Conservation (phyloP, 1,140 invertebrate genomes). For the Magallana ariakensis region DNA sequence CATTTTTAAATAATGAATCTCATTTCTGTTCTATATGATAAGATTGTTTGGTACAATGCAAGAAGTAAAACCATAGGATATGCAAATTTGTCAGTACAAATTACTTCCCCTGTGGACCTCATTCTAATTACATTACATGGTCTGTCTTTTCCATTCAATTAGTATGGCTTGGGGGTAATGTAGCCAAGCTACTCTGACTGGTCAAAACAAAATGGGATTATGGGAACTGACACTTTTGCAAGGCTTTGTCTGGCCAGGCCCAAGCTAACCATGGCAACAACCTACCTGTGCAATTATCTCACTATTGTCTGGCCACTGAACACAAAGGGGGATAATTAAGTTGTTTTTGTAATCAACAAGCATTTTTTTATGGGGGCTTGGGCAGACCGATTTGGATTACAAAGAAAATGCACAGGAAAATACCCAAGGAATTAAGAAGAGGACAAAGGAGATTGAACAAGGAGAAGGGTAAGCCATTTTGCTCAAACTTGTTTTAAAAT, state of each 20-base stretch:
- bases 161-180: slow-evolving; percentile 25
- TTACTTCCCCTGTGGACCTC: background rate
- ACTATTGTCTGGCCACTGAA: slow-evolving; percentile 1
- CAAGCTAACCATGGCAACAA: slow-evolving; percentile 31
- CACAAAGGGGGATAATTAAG: slow-evolving; percentile 34
- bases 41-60: too few relatives aligned
- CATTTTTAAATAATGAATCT: too few relatives aligned
- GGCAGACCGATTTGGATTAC: background rate
- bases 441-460: background rate
- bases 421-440: background rate
- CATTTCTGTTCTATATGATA: too few relatives aligned
- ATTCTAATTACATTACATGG: slow-evolving; percentile 28
- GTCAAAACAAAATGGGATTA: slow-evolving; percentile 33
- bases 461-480: background rate
- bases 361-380: slow-evolving; percentile 2
- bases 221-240: slow-evolving; percentile 22
- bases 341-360: slow-evolving; percentile 21
- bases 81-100: background rate
- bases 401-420: background rate
- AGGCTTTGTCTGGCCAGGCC: slow-evolving; percentile 28
- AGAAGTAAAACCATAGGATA: too few relatives aligned
- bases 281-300: slow-evolving; percentile 33
- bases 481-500: background rate
- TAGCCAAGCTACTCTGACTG: slow-evolving; percentile 24
- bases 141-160: slow-evolving; percentile 28